Conservation (phyloP, 2,113 vertebrate genomes). For the Oncorhynchus keta region DNA sequence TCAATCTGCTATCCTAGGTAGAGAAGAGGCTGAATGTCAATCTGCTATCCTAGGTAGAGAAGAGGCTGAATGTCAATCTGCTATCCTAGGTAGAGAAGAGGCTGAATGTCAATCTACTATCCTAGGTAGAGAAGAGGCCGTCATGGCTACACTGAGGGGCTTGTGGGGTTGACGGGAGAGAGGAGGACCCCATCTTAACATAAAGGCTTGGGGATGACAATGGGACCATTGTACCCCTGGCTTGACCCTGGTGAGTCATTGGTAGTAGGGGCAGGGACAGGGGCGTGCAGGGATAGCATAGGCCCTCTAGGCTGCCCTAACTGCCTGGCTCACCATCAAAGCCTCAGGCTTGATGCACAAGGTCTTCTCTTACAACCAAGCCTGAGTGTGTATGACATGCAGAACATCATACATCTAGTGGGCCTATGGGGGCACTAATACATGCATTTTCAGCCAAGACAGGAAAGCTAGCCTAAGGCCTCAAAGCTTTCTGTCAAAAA, state of each 20-base stretch:
- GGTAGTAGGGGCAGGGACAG: neutral
- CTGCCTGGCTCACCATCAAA: neutral
- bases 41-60: too few species aligned
- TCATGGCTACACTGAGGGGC: neutral
- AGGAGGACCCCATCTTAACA: neutral
- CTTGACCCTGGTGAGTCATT: constrained; percentile 33
- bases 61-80: too few species aligned
- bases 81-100: too few species aligned
- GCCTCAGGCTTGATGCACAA: neutral
- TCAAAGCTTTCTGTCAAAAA: neutral
- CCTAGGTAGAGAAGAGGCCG: neutral
- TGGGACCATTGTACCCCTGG: constrained; percentile 50
- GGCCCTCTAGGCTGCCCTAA: neutral
- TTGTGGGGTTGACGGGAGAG: neutral
- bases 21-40: too few species aligned
- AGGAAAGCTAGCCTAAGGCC: neutral
- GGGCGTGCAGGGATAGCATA: neutral
- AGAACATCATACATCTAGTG: neutral
- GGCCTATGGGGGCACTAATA: neutral
- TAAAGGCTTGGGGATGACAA: constrained; percentile 45
- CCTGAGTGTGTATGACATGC: neutral
- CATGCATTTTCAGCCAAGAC: neutral
- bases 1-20: too few species aligned
- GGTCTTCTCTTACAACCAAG: neutral
- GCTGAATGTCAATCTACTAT: too few species aligned